Base-by-base conservation (phyloP, 53 echinoderm and acorn worm genomes). In the Stichopus horrens region DNA sequence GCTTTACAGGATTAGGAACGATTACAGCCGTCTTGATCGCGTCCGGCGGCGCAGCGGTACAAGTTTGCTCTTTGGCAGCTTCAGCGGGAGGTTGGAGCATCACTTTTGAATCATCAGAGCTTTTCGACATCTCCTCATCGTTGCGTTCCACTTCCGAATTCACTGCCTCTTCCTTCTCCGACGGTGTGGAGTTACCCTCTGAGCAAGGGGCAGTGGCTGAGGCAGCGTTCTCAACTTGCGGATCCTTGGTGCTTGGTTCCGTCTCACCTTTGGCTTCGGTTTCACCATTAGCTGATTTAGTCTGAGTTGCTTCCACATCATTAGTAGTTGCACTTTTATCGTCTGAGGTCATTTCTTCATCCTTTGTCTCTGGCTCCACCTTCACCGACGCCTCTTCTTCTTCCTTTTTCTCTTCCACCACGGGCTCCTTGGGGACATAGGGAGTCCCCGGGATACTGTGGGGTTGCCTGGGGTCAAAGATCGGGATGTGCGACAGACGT, bases 381-480 rank as follows among this genome's bases (percentile, higher is more conserved):
- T 83, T 60, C 10, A n/a, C 23, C 60, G 56, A 8, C 53, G 56
- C 22, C 23, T 83, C 59, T 37, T 75, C 89, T 55, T 84, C 91
- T 18, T 88, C 88, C 23, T 54, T 88, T 18, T 90, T 84, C 63
- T 76, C 90, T 54, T 83, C 88, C 83, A 9, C 75, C 16, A 8
- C 78, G 51, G 75, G 59, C 55, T 37, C 60, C 54, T 65, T 65
- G 59, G 66, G 88, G 78, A 77, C 23, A 52, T 77, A 77, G 6
- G 79, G 79, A 16, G 73, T 81, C 68, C 82, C 89, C 18, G 79
- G 88, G 21, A 74, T 77, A 10, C 86, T 66, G 3, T 79, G 90
- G 63, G 90, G 91, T 55, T 86, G 80, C 3, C 92, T 76, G 5
- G 93, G 93, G 53, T 93, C 90, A 83, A 95, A 97, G 37, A 91